Base-by-base conservation (phyloP, 1,140 invertebrate genomes). In the Diorhabda sublineata region DNA sequence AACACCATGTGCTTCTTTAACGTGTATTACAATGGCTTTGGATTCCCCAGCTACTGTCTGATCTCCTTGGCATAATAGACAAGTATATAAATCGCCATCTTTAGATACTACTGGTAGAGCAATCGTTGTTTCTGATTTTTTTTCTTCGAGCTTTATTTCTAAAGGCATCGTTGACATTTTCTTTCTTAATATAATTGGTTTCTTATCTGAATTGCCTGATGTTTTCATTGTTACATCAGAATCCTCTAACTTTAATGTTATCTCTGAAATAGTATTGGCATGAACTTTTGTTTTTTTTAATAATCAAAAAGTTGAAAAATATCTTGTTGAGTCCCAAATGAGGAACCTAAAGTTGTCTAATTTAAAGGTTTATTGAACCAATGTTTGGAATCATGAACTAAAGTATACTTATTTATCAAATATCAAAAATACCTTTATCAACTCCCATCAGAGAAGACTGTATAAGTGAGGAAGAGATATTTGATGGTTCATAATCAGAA, bases 21-120 rank as follows among this genome's bases (percentile, higher is more conserved):
- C 80, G 74, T 92, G 90, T 0, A 80, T 71, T 67, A 85, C 85
- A 64, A 90, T 88, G 2, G 76, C 74, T 73, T 87, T 88, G 3
- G 86, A 83, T 75, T 88, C 85, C 8, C 83, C 83, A 4, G 77
- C 79, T 56, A 82, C 77, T 70, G 79, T 81, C 45, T 74, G 72
- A 2, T 84, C 81, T 3, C 84, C 81, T 6, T 81, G 80, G 60
- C 89, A 90, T 62, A 90, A 74, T 4, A 87, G 75, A 78, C 89
- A 91, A 9, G 82, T 85, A 69, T 87, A 91, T 8, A 80, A 69
- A 3, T 73, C 72, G 42, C 68, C 67, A 45, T 85, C 56, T 73
- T 73, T 67, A 52, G 47, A 64, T 73, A 80, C 69, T 58, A 64
- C 66, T 47, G 73, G 69, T 59, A 44, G 66, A 42, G 59, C 45